phyloP scores from a whole-genome alignment of 2,888 invertebrate species.

The Drosophila lutescens region DNA sequence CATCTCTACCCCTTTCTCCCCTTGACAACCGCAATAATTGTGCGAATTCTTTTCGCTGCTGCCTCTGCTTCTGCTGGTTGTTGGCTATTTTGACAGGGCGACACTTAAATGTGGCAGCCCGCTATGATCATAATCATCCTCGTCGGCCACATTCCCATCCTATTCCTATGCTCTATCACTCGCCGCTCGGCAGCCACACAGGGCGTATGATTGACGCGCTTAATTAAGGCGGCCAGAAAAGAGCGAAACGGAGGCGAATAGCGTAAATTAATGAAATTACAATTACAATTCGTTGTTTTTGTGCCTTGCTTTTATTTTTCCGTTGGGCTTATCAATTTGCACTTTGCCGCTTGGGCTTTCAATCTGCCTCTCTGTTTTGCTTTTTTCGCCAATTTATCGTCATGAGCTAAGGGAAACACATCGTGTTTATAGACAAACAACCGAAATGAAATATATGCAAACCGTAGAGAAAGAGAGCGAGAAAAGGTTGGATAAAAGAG shows the following conservation, averaged over 20 bases:
- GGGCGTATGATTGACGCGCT: constrained; percentile 71
- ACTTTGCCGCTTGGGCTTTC: constrained; percentile 26
- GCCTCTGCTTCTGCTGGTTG: constrained; percentile 14
- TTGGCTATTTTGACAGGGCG: constrained; percentile 64
- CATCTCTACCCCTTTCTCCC: background rate
- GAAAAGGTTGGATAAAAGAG: background rate
- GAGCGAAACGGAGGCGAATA: constrained; percentile 32
- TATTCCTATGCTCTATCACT: constrained; percentile 31
- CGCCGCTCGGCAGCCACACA: constrained; percentile 43
- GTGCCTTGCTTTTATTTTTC: background rate
- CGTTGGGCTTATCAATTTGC: constrained; percentile 23
- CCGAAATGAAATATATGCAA: background rate
- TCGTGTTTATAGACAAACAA: constrained; percentile 20
- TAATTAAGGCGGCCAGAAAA: constrained; percentile 57
- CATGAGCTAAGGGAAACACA: constrained; percentile 1
- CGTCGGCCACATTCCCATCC: constrained; percentile 6
- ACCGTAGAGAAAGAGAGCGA: background rate
- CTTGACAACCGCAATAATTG: constrained; percentile 70
- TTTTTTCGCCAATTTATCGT: constrained; percentile 29
- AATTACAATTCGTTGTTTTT: constrained; percentile 54
- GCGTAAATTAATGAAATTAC: constrained; percentile 74
- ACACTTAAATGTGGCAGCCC: constrained; percentile 70
- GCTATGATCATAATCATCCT: constrained; percentile 37
- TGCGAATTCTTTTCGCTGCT: constrained; percentile 55
- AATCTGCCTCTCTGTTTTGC: constrained; percentile 4